These are phyloP conservation scores for Drosophila murphyi DNA, from an alignment of 1,140 invertebrate species.

Conservation along the genomic window DNA sequence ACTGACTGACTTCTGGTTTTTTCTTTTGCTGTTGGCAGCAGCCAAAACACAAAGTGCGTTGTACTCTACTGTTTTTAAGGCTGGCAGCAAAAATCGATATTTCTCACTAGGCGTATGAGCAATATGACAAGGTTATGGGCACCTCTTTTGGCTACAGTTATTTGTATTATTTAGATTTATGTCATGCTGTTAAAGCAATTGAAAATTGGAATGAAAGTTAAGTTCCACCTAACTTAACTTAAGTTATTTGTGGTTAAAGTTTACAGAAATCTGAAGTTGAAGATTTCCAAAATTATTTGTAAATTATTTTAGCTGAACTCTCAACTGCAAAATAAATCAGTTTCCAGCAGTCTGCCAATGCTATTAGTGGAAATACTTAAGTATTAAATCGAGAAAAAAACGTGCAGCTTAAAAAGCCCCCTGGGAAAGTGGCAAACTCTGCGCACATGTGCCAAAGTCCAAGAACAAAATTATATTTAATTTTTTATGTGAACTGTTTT, in stretches of 20 bases:
- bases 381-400: not conserved
- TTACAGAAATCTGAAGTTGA: not conserved
- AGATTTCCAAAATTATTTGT: not conserved
- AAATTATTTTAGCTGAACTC: not conserved
- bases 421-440: conserved; percentile 39
- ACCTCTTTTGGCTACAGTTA: not conserved
- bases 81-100: conserved; percentile 51
- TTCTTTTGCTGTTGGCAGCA: conserved; percentile 55
- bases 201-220: not conserved
- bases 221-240: no score
- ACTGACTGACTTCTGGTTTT: conserved; percentile 55
- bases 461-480: conserved; percentile 41
- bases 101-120: conserved; percentile 43
- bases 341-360: not conserved
- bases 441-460: conserved; percentile 37
- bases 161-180: not conserved
- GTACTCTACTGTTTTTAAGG: conserved; percentile 49
- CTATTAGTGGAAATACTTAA: conserved; percentile 2
- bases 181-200: not conserved
- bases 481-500: conserved; percentile 25
- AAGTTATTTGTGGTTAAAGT: not conserved
- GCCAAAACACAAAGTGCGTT: conserved; percentile 75
- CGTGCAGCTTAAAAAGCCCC: conserved; percentile 26
- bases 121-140: conserved; percentile 25
- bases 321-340: not conserved